Evolutionary conservation across 2,888 invertebrate species (phyloP), one percentile per base, ranked within the genome.

Genomic region (Hyles lineata): DNA sequence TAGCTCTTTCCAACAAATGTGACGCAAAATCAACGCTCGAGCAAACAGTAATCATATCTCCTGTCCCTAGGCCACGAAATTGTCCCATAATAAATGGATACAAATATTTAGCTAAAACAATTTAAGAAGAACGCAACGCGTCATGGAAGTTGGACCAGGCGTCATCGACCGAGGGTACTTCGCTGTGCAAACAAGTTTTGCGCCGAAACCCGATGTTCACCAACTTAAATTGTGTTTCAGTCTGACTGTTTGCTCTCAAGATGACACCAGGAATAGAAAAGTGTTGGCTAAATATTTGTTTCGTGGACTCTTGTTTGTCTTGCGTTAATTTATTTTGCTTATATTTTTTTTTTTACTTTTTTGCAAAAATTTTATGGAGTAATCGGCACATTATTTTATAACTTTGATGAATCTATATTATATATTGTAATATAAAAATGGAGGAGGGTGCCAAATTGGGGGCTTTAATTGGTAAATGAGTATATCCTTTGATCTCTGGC

Each of bases 221-320:
- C 82, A 90, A 90, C 89, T 90, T 90, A 89, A 91, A 91, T 90
- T 90, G 89, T 90, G 86, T 90, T 90, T 87, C 85, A 80, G 78
- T 80, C 79, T 82, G 80, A 76, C 77, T 87, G 86, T 89, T 88
- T 87, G 86, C 83, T 79, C 76, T 80, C 76, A 76, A 83, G 83
- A 87, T 86, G 84, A 81, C 79, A 80, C 75, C 75, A 79, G 77
- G 85, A 85, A 85, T 84, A 84, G 82, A 81, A 82, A 85, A 82
- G 76, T 76, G 79, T 79, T 79, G 74, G 74, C 77, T 75, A 78
- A 82, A 86, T 85, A 83, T 86, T 86, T 82, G 75, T 77, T 59
- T 60, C 8, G n/a, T 19, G n/a, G 6, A 5, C 55, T n/a, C n/a
- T 55, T 55, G 55, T 55, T 55, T 55, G 55, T 19, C n/a, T 15